A percentile compares a stretch with the other conserved stretches of the same genome.
Conservation (phyloP, 2,113 vertebrate species). For the Lagopus muta region DNA sequence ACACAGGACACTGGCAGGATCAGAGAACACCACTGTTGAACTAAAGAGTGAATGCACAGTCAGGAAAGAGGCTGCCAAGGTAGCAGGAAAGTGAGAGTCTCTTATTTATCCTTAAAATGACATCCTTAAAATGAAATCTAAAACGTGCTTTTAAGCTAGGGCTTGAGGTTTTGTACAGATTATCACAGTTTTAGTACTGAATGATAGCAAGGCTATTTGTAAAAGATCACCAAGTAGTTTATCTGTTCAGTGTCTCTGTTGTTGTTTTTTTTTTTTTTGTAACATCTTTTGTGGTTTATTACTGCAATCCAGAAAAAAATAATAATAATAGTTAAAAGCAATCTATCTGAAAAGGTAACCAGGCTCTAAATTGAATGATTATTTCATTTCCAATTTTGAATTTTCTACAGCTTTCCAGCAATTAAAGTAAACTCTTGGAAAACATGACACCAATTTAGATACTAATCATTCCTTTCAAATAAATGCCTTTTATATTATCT, state of each 20-base stretch:
- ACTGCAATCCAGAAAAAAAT: background rate
- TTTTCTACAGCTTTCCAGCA: background rate
- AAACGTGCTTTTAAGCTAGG: background rate
- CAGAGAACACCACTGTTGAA: background rate
- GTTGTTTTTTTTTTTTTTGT: background rate
- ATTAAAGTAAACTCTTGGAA: background rate
- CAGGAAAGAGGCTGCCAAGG: background rate
- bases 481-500: background rate
- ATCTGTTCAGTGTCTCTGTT: background rate
- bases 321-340: background rate
- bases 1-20: conserved; percentile 1
- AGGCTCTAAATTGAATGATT: background rate
- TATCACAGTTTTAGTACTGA: background rate
- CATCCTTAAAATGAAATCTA: too few relatives aligned
- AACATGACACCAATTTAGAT: background rate
- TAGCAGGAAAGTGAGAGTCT: background rate
- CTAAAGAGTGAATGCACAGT: conserved; percentile 29
- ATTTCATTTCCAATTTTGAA: background rate
- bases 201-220: background rate
- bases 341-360: background rate
- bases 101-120: background rate
- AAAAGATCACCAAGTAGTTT: background rate
- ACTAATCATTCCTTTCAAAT: background rate
- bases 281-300: background rate
- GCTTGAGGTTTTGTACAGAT: conserved; percentile 3